phyloP scores from a whole-genome alignment of 2,888 invertebrate genomes.

The Polylopha cassiicola region DNA sequence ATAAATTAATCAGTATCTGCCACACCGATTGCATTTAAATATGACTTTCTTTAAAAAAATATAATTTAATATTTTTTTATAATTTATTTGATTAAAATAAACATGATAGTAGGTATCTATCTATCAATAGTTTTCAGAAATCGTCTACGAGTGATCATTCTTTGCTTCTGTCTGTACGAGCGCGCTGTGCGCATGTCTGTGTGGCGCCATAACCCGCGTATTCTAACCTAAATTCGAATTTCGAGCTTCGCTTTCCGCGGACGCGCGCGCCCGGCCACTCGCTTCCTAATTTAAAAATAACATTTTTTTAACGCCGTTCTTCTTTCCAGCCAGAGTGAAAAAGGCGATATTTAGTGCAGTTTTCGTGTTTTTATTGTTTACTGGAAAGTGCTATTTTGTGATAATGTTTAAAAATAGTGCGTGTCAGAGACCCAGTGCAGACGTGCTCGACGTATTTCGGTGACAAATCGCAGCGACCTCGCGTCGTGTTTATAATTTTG shows the following conservation, averaged over 20 bases:
- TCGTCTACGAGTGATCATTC: conserved; percentile 36
- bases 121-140: too few species aligned
- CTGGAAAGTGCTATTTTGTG: conserved; percentile 20
- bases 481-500: conserved; percentile 29
- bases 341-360: conserved; percentile 6
- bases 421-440: conserved; percentile 31
- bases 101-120: too few species aligned
- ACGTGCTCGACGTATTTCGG: conserved; percentile 46
- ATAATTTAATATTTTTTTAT: too few species aligned
- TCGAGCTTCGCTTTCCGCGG: conserved; percentile 58
- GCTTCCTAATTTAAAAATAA: conserved; percentile 66
- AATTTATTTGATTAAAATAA: too few species aligned
- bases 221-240: conserved; percentile 75
- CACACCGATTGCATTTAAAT: too few species aligned
- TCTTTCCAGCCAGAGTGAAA: conserved; percentile 10
- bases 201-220: conserved; percentile 64
- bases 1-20: too few species aligned
- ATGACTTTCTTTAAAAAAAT: too few species aligned
- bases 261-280: conserved; percentile 59
- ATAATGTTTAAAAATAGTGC: conserved; percentile 59
- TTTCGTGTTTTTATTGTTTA: conserved; percentile 20
- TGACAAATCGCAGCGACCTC: conserved; percentile 50
- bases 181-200: conserved; percentile 58
- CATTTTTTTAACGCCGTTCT: conserved; percentile 40
- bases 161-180: conserved; percentile 44